Evolutionary conservation across 1,140 invertebrate genomes (phyloP).

Genomic region (Acarapis woodi): DNA sequence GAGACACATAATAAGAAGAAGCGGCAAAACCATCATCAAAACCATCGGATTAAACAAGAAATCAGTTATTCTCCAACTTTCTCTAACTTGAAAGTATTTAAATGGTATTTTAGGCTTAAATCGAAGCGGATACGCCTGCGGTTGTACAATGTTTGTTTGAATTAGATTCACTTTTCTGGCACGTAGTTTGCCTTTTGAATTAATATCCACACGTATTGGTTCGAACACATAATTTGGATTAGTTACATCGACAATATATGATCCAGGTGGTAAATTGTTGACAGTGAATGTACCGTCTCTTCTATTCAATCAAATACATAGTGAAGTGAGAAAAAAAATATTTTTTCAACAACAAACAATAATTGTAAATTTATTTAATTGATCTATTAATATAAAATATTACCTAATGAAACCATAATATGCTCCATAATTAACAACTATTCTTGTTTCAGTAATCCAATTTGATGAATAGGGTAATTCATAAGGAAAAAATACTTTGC

Average conservation of each 20-base stretch:
- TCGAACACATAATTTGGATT: slow-evolving; percentile 75
- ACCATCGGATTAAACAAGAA: slow-evolving; percentile 91
- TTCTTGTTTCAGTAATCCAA: slow-evolving; percentile 45
- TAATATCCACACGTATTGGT: slow-evolving; percentile 72
- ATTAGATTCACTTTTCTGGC: slow-evolving; percentile 80
- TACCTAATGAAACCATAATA: slow-evolving; percentile 49
- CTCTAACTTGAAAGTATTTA: slow-evolving; percentile 70
- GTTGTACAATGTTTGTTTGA: slow-evolving; percentile 44
- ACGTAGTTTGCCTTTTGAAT: slow-evolving; percentile 77
- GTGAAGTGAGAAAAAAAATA: slow-evolving; percentile 7
- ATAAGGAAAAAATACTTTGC: slow-evolving; percentile 36
- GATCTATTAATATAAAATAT: slow-evolving; percentile 6
- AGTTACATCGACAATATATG: slow-evolving; percentile 72
- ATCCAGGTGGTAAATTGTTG: slow-evolving; percentile 64
- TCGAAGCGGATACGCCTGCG: slow-evolving; percentile 65
- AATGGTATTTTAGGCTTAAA: slow-evolving; percentile 48
- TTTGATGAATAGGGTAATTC: slow-evolving; percentile 23
- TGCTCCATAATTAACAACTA: slow-evolving; percentile 61
- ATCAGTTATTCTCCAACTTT: slow-evolving; percentile 80
- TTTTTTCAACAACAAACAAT: not conserved
- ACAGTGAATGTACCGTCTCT: slow-evolving; percentile 78
- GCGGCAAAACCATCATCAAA: slow-evolving; percentile 79
- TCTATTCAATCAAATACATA: slow-evolving; percentile 20
- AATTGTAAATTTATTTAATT: slow-evolving; percentile 1
- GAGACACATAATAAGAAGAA: slow-evolving; percentile 63